Evolutionary conservation across 2,888 invertebrate genomes (phyloP).

Genomic region (Pomacea canaliculata): DNA sequence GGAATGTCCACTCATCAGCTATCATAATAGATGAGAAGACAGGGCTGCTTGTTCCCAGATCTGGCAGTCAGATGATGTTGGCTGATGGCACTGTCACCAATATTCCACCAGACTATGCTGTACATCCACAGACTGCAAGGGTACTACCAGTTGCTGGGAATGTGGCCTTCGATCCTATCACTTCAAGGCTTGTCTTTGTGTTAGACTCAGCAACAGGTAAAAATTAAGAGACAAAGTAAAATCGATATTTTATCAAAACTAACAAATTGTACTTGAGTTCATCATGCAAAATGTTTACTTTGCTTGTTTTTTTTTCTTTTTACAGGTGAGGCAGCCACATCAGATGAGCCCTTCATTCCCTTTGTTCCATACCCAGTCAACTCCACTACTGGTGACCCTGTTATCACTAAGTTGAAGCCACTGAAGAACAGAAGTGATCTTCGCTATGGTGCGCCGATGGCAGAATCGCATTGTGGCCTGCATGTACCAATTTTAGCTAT

Average conservation of each 20-base stretch:
- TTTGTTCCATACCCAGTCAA: conserved; percentile 61
- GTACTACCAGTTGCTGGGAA: conserved; percentile 64
- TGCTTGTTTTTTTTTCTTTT: conserved; percentile 3
- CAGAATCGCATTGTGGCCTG: conserved; percentile 61
- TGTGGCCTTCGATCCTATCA: conserved; percentile 61
- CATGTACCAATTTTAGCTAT: conserved; percentile 65
- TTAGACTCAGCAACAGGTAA: conserved; percentile 64
- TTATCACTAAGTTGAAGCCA: conserved; percentile 54
- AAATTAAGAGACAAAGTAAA: not conserved
- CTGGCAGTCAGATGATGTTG: conserved; percentile 55
- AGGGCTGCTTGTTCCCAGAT: conserved; percentile 58
- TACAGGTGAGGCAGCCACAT: conserved; percentile 58
- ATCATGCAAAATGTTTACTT: too few species aligned
- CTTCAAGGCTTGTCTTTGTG: conserved; percentile 60
- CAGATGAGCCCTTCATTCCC: conserved; percentile 60
- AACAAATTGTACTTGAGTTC: not conserved
- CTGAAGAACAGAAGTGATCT: conserved; percentile 57
- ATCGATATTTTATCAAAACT: not conserved
- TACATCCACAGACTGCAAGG: conserved; percentile 65
- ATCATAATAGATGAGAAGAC: conserved; percentile 54
- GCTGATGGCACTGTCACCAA: conserved; percentile 49
- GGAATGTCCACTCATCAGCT: conserved; percentile 35
- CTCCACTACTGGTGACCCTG: conserved; percentile 48
- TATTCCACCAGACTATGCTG: conserved; percentile 56
- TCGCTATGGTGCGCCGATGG: conserved; percentile 58